Conservation (phyloP, 1,140 invertebrate genomes). For the Tetraneura akinire region DNA sequence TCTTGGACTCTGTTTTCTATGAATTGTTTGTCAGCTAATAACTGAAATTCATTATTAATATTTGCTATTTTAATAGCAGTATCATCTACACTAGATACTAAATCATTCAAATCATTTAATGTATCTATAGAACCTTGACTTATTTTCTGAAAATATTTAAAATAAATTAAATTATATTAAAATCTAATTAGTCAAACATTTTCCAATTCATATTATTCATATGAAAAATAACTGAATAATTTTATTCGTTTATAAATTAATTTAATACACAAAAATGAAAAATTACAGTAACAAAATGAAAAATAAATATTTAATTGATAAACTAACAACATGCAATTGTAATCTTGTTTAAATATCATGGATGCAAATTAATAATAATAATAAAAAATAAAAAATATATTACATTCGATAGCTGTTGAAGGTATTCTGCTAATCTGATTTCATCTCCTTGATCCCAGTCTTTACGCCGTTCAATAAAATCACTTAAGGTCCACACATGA, state of each 20-base stretch:
- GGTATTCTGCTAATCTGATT: constrained; percentile 8
- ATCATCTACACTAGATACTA: neutral
- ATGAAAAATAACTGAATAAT: too few relatives aligned
- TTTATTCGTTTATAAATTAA: neutral
- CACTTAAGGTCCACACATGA: constrained; percentile 30
- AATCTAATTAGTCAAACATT: too few relatives aligned
- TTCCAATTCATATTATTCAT: too few relatives aligned
- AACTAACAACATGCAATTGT: neutral
- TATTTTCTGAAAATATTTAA: constrained; percentile 37
- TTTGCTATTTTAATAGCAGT: constrained; percentile 39
- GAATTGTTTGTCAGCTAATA: constrained; percentile 48
- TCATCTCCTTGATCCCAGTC: constrained; percentile 39
- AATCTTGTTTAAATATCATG: neutral
- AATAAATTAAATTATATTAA: too few relatives aligned
- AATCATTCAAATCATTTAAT: constrained; percentile 36
- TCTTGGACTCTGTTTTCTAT: constrained; percentile 48
- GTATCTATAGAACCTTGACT: constrained; percentile 26
- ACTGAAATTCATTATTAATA: constrained; percentile 44
- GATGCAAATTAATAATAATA: neutral
- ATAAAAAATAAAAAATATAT: neutral
- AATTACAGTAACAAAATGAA: neutral
- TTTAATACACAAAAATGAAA: neutral
- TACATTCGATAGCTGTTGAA: constrained; percentile 31
- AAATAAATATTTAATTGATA: neutral
- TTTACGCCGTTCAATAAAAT: constrained; percentile 39